phyloP scores from a whole-genome alignment of 2,797 vertebrate genomes.

The Pelodytes ibericus region DNA sequence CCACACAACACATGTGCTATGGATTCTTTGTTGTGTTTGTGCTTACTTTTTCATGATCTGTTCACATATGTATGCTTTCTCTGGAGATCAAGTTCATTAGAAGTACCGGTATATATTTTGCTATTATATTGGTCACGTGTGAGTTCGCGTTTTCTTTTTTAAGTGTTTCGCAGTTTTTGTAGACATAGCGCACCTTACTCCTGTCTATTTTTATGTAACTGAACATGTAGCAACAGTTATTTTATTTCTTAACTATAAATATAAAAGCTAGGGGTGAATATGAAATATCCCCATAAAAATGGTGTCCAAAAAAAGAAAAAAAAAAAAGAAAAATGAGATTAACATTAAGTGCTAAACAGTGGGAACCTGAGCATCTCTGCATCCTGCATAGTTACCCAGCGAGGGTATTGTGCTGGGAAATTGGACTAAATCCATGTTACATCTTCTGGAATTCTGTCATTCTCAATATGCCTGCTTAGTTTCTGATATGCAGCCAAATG shows the following conservation, averaged over 20 bases:
- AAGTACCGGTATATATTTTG: too few species aligned
- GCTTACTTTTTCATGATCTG: too few species aligned
- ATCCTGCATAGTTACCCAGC: conserved; percentile 11
- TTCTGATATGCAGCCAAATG: conserved; percentile 26
- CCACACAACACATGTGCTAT: too few species aligned
- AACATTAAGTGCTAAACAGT: background rate
- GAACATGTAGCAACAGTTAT: background rate
- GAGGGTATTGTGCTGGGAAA: background rate
- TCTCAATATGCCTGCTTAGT: conserved; percentile 34
- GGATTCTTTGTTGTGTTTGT: too few species aligned
- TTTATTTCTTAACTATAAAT: background rate
- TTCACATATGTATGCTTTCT: too few species aligned
- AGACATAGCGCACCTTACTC: too few species aligned
- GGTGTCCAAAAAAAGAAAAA: background rate
- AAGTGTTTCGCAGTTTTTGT: too few species aligned
- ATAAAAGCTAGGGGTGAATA: background rate
- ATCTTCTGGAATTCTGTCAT: conserved; percentile 21
- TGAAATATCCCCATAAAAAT: background rate
- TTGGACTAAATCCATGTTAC: conserved; percentile 1
- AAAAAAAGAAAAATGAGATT: background rate
- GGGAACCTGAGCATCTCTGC: background rate
- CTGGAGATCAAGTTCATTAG: too few species aligned
- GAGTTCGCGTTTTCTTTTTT: too few species aligned
- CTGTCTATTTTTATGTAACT: background rate
- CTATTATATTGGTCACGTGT: too few species aligned